phyloP scores from a whole-genome alignment of 2,113 vertebrate genomes.

The Trinectes maculatus region DNA sequence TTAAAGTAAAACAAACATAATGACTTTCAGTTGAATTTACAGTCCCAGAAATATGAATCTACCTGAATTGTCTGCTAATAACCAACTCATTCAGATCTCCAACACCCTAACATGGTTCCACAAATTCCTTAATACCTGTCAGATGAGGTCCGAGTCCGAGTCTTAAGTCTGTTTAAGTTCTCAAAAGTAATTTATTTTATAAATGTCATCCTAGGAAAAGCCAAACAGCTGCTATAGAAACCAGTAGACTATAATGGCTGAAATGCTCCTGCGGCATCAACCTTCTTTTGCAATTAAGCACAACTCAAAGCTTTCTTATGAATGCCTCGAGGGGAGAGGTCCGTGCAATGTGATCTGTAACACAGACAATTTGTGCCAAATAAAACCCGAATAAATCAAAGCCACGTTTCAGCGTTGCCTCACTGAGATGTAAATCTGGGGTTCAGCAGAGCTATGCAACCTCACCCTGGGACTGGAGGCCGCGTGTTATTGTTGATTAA shows the following conservation, averaged over 20 bases:
- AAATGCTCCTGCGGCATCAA: constrained; percentile 52
- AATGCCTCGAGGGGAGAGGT: constrained; percentile 40
- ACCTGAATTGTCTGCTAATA: too few species aligned
- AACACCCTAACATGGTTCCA: background rate
- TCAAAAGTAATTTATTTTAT: constrained; percentile 17
- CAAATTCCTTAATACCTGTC: constrained; percentile 21
- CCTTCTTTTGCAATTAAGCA: constrained; percentile 67
- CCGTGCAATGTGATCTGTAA: constrained; percentile 72
- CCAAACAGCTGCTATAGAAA: background rate
- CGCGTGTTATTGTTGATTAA: constrained; percentile 83
- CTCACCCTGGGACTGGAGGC: constrained; percentile 73
- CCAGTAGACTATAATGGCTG: constrained; percentile 19
- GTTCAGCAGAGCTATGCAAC: constrained; percentile 62
- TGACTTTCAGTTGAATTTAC: too few species aligned
- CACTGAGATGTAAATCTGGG: constrained; percentile 76
- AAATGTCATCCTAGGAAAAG: constrained; percentile 4
- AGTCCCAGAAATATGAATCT: background rate
- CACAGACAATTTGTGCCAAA: constrained; percentile 79
- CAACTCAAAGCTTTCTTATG: constrained; percentile 62
- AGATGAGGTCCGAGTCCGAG: background rate
- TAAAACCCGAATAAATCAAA: constrained; percentile 83
- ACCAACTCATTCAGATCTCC: constrained; percentile 7
- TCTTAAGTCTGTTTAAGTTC: constrained; percentile 16
- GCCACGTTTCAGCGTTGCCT: constrained; percentile 78
- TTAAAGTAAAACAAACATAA: too few species aligned